Conservation (phyloP, 1,140 invertebrate species). For the Micrasema longulum region DNA sequence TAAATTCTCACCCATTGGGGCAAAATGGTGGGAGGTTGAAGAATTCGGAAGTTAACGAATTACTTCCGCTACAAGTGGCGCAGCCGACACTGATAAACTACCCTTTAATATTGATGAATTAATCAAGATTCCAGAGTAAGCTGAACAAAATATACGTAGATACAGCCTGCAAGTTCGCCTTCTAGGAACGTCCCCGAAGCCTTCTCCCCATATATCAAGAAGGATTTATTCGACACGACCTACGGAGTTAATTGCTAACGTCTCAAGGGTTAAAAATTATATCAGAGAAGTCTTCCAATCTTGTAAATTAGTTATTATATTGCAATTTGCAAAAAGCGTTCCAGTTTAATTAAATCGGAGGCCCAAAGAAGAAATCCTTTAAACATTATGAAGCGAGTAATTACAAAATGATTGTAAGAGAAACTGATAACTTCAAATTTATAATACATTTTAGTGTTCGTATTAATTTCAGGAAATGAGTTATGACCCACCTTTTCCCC, state of each 20-base stretch:
- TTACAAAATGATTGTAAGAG: too few relatives aligned
- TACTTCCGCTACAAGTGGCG: slow-evolving; percentile 50
- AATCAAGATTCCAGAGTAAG: slow-evolving; percentile 46
- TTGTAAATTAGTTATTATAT: slow-evolving; percentile 3
- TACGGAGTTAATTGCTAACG: slow-evolving; percentile 32
- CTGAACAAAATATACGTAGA: slow-evolving; percentile 28
- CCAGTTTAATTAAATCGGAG: too few relatives aligned
- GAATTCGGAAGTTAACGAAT: slow-evolving; percentile 49
- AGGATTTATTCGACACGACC: slow-evolving; percentile 36
- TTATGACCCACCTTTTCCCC: not conserved
- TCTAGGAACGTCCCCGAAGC: slow-evolving; percentile 19
- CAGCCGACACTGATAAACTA: slow-evolving; percentile 52
- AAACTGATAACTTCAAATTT: not conserved
- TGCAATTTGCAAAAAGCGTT: too few relatives aligned
- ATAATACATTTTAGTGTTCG: slow-evolving; percentile 1
- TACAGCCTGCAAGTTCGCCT: not conserved
- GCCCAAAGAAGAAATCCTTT: too few relatives aligned
- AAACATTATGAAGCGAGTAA: too few relatives aligned
- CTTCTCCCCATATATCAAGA: slow-evolving; percentile 15
- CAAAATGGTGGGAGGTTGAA: slow-evolving; percentile 6
- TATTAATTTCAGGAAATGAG: not conserved
- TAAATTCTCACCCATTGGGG: slow-evolving; percentile 20
- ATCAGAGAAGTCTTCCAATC: slow-evolving; percentile 16
- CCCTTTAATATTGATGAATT: slow-evolving; percentile 56
- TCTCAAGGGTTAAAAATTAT: slow-evolving; percentile 32